Percentiles rank a stretch among this genome's conserved stretches.
Conservation (phyloP, 2,888 invertebrate genomes). For the Myathropa florea region DNA sequence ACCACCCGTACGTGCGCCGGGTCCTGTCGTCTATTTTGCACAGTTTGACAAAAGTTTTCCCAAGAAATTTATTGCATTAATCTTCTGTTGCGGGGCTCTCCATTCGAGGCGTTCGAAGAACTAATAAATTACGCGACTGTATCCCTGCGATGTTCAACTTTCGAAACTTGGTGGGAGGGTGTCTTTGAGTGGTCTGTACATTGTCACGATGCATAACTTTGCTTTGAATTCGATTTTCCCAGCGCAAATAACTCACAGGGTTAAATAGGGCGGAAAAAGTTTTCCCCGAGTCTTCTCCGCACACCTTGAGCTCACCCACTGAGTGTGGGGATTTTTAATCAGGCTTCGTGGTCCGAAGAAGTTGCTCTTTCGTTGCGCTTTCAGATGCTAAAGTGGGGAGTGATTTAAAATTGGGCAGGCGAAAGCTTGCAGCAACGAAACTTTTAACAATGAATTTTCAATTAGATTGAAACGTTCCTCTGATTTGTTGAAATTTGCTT, state of each 20-base stretch:
- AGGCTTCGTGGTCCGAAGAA: conserved; percentile 15
- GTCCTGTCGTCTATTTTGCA: conserved; percentile 3
- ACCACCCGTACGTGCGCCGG: too few relatives aligned
- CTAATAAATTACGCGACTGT: conserved; percentile 36
- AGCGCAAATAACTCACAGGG: conserved; percentile 36
- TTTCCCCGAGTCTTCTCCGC: neutral
- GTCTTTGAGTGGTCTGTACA: neutral
- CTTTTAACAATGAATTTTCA: neutral
- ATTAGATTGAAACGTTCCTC: neutral
- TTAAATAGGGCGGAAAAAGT: conserved; percentile 47
- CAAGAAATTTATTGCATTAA: conserved; percentile 59
- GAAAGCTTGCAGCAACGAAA: neutral
- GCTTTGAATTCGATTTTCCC: conserved; percentile 35
- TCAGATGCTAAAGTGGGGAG: neutral
- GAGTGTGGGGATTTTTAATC: conserved; percentile 30
- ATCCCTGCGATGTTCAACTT: neutral
- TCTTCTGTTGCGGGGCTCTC: conserved; percentile 49
- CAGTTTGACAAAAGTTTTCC: conserved; percentile 29
- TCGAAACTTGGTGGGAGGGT: neutral
- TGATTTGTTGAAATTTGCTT: neutral
- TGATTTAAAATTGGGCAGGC: too few relatives aligned
- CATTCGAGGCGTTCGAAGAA: conserved; percentile 22
- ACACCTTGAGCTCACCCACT: neutral
- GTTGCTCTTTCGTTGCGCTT: neutral
- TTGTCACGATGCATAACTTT: conserved; percentile 36